Evolutionary conservation across 2,797 vertebrate species (phyloP).

Genomic region (Sus cebifrons): DNA sequence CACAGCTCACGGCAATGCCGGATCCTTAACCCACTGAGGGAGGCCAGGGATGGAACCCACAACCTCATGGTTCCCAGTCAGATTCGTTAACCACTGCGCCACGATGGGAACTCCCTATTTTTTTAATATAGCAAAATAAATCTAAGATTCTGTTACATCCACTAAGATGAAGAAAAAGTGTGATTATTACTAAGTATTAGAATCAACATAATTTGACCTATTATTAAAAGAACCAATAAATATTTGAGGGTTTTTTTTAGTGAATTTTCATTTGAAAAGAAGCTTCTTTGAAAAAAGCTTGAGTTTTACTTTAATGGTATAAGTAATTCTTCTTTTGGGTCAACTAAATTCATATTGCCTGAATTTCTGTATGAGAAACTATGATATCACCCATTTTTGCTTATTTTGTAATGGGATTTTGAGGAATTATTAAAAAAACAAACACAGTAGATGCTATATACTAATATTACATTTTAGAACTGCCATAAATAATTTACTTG

Average conservation of each 20-base stretch:
- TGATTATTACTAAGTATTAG: constrained; percentile 47
- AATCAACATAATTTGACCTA: constrained; percentile 8
- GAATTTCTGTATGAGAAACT: constrained; percentile 28
- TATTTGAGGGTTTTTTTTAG: not conserved
- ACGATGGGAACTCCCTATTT: not conserved
- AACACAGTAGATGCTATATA: not conserved
- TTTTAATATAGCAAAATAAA: not conserved
- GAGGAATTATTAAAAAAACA: not conserved
- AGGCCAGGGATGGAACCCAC: too few species aligned
- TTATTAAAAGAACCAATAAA: not conserved
- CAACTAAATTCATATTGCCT: constrained; percentile 52
- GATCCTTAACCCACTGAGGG: too few species aligned
- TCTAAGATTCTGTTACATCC: constrained; percentile 49
- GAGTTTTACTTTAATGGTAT: constrained; percentile 28
- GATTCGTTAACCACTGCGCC: too few species aligned
- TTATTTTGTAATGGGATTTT: constrained; percentile 28
- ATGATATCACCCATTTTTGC: not conserved
- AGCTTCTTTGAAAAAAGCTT: constrained; percentile 30
- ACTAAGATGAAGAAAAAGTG: constrained; percentile 72
- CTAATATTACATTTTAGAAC: not conserved
- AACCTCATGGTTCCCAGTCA: too few species aligned
- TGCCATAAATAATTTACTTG: not conserved
- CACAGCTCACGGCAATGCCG: too few species aligned
- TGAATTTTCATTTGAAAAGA: constrained; percentile 42
- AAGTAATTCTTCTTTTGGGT: not conserved